phyloP scores from a whole-genome alignment of 2,888 invertebrate species.

The Polietes domitor region DNA sequence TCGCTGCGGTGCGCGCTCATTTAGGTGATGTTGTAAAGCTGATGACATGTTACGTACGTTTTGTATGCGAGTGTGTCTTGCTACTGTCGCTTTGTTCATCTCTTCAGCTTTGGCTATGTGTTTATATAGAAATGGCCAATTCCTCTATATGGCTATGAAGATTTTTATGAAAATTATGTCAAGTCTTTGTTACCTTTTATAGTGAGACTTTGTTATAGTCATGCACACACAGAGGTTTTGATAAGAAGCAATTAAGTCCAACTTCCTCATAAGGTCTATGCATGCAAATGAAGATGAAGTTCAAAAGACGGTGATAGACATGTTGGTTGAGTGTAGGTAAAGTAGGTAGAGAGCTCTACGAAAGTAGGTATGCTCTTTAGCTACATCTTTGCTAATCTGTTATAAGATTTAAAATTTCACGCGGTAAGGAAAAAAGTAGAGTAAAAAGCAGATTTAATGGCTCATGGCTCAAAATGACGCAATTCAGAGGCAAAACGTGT shows the following conservation, averaged over 20 bases:
- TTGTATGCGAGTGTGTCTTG: neutral
- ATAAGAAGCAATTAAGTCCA: conserved; percentile 12
- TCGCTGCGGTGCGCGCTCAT: neutral
- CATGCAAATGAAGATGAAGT: neutral
- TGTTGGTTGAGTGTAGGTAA: no score
- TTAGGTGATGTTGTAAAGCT: conserved; percentile 12
- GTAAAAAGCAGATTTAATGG: no score
- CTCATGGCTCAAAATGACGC: no score
- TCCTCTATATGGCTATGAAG: conserved; percentile 17
- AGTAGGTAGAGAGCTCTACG: no score
- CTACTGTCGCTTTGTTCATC: neutral
- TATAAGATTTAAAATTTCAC: no score
- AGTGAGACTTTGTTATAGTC: neutral
- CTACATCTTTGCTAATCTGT: no score
- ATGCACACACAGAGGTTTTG: neutral
- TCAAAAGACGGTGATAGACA: neutral
- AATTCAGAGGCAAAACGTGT: no score
- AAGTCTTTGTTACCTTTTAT: conserved; percentile 31
- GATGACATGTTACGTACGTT: conserved; percentile 14
- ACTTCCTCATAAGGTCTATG: neutral
- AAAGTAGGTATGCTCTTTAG: no score
- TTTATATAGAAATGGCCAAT: conserved; percentile 19
- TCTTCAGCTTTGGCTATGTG: neutral
- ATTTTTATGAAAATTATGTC: conserved; percentile 24
- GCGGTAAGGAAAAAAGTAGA: no score